Evolutionary conservation across 2,888 invertebrate genomes (phyloP), one percentile per base, ranked within the genome.

Genomic region (Selenia dentaria): DNA sequence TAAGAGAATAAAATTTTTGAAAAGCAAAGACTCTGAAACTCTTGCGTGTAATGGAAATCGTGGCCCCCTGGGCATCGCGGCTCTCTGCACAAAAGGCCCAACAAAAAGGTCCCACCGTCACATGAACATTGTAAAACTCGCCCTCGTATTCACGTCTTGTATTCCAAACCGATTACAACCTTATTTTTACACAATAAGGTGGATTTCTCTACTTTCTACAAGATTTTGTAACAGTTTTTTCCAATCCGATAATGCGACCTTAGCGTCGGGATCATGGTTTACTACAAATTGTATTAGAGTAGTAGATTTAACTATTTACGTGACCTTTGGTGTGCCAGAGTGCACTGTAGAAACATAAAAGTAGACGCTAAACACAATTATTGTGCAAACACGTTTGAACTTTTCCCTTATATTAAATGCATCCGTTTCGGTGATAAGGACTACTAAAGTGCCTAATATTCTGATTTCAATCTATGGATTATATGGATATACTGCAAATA

Each of bases 281-380:
- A 89, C 88, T 89, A 89, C 88, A 89, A 89, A 89, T 89, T 89
- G 88, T 89, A 88, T 89, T 86, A 87, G 85, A 87, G 86, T 80
- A 85, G 86, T 84, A 85, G 76, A 85, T 86, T 87, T 86, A 87
- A 88, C 86, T 87, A 88, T 88, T 87, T 87, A 87, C 84, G 74
- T 78, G 56, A 46, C 50, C 50, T 56, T 48, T 48, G 52, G 47
- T 41, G 46, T 35, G 28, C 44, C 51, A 13, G 18, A 20, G 24
- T 42, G 39, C 43, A 49, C 39, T 35, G 26, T 12, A 27, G 29
- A 39, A 25, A 11, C 11, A 14, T 35, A 34, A 14, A 12, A 22
- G 18, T 9, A 43, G 31, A 22, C 26, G 18, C 22, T 11, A 9
- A 13, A 13, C 3, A 12, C 8, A 9, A 12, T 18, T 8, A 18